These are phyloP conservation scores for Ginglymostoma cirratum DNA, from an alignment of 2,113 vertebrate genomes.

Conservation along the genomic window DNA sequence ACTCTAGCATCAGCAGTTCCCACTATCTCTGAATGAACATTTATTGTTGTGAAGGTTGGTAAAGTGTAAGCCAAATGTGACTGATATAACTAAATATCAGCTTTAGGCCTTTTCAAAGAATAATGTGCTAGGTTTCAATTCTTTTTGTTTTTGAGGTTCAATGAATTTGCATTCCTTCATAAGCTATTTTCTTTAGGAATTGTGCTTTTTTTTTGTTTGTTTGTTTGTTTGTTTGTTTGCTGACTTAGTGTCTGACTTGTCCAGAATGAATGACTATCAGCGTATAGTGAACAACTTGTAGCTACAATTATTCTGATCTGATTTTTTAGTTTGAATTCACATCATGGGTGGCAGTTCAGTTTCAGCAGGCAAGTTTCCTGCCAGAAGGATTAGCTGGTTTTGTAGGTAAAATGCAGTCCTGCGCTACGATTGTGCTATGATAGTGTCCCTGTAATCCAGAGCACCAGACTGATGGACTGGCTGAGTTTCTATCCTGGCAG, in stretches of 20 bases:
- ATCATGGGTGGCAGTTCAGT: background rate
- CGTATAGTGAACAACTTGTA: background rate
- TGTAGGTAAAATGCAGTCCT: too few species aligned
- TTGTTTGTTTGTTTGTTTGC: background rate
- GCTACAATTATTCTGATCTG: background rate
- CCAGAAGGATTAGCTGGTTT: background rate
- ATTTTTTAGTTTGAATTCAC: background rate
- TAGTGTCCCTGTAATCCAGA: too few species aligned
- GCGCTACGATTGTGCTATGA: too few species aligned
- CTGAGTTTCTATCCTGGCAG: too few species aligned
- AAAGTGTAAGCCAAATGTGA: background rate
- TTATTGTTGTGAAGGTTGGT: background rate
- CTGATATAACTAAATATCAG: background rate
- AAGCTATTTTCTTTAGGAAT: background rate
- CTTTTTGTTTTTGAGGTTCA: background rate
- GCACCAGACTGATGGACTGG: too few species aligned
- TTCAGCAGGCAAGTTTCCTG: background rate
- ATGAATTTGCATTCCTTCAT: background rate
- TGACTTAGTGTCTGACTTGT: background rate
- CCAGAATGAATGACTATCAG: background rate
- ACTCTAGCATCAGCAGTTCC: background rate
- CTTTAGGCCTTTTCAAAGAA: background rate
- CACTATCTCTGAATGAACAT: background rate
- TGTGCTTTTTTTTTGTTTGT: background rate
- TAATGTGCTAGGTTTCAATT: background rate